phyloP scores from a whole-genome alignment of 2,113 vertebrate genomes.

The Seriola dumerili region DNA sequence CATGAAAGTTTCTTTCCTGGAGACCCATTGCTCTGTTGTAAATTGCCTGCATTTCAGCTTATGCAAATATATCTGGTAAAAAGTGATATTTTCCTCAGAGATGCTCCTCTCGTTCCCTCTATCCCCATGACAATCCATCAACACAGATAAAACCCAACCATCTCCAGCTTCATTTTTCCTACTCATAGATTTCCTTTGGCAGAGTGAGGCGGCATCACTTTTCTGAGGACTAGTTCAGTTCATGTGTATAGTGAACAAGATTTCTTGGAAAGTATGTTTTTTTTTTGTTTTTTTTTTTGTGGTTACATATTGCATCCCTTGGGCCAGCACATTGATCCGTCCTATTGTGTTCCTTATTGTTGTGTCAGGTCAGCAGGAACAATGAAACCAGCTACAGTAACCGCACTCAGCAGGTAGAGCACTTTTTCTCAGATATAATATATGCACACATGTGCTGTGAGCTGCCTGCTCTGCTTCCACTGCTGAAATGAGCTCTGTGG shows the following conservation, averaged over 20 bases:
- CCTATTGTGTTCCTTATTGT: constrained; percentile 56
- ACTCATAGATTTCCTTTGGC: constrained; percentile 52
- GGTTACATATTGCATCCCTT: constrained; percentile 30
- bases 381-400: constrained; percentile 41
- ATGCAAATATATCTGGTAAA: constrained; percentile 70
- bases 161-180: constrained; percentile 54
- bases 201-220: constrained; percentile 37
- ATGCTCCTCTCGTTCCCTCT: constrained; percentile 24
- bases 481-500: constrained; percentile 51
- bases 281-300: background rate
- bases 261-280: constrained; percentile 48
- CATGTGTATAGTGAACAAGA: constrained; percentile 15
- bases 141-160: constrained; percentile 66
- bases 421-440: constrained; percentile 42
- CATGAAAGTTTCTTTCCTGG: constrained; percentile 41
- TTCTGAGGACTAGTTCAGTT: constrained; percentile 41
- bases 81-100: constrained; percentile 54
- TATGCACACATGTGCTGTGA: constrained; percentile 44
- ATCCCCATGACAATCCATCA: constrained; percentile 75
- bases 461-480: constrained; percentile 26
- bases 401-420: constrained; percentile 46
- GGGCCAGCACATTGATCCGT: constrained; percentile 45
- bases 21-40: constrained; percentile 58
- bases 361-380: constrained; percentile 54
- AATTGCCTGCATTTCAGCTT: constrained; percentile 69